phyloP scores from a whole-genome alignment of 2,888 invertebrate species.

The Chouioia cunea region DNA sequence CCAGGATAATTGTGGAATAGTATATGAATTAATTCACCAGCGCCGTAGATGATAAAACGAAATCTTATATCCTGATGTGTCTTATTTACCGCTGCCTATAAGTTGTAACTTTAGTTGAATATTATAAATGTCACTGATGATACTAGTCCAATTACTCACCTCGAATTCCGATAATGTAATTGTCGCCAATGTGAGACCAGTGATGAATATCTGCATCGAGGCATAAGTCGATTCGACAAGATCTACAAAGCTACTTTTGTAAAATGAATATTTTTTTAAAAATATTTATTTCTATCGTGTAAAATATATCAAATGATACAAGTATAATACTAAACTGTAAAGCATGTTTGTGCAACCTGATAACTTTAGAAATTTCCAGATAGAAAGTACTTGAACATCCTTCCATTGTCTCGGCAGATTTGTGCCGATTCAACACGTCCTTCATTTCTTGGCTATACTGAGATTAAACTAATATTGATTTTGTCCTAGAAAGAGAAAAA shows the following conservation, averaged over 20 bases:
- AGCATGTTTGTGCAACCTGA: constrained; percentile 22
- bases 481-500: not conserved
- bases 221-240: constrained; percentile 19
- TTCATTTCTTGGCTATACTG: not conserved
- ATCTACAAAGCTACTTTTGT: constrained; percentile 19
- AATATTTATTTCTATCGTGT: not conserved
- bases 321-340: constrained; percentile 27
- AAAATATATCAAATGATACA: not conserved
- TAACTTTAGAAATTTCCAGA: not conserved
- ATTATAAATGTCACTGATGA: not conserved
- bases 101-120: not conserved
- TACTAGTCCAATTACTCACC: not conserved
- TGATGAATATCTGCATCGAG: constrained; percentile 5
- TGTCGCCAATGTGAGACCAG: not conserved
- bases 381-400: not conserved
- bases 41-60: not conserved
- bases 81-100: constrained; percentile 4
- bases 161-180: constrained; percentile 27
- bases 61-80: not conserved
- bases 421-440: not conserved
- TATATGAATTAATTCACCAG: constrained; percentile 14
- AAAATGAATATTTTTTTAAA: not conserved
- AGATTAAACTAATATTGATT: not conserved
- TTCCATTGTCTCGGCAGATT: not conserved
- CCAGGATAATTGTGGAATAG: constrained; percentile 31